These are phyloP conservation scores for Hipparchia sbordonii DNA, from an alignment of 2,888 invertebrate species.

Conservation along the genomic window DNA sequence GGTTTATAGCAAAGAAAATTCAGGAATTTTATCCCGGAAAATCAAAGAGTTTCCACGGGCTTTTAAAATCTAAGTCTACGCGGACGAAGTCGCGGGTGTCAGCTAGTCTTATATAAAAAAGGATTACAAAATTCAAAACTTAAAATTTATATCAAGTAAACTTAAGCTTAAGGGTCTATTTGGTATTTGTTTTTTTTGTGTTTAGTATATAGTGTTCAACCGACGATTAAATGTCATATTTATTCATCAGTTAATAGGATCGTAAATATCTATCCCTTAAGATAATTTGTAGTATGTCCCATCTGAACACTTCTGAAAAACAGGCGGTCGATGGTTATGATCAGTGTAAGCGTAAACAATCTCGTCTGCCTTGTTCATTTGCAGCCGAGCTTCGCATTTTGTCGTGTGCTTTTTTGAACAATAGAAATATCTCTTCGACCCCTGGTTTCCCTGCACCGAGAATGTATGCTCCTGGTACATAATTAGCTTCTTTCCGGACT, in stretches of 20 bases:
- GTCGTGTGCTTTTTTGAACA: conserved; percentile 39
- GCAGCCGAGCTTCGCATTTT: conserved; percentile 40
- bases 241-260: not conserved
- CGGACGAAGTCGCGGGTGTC: too few relatives aligned
- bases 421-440: conserved; percentile 35
- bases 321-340: conserved; percentile 32
- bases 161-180: too few relatives aligned
- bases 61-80: too few relatives aligned
- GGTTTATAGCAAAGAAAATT: too few relatives aligned
- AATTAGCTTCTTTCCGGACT: conserved; percentile 31
- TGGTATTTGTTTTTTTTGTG: too few relatives aligned
- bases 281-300: conserved; percentile 30
- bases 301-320: conserved; percentile 29
- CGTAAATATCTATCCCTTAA: not conserved
- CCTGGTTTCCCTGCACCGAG: conserved; percentile 38
- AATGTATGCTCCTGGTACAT: conserved; percentile 42
- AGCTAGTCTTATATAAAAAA: conserved; percentile 23
- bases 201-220: too few relatives aligned
- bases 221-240: not conserved
- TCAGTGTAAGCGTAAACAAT: conserved; percentile 24
- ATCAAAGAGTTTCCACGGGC: too few relatives aligned
- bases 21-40: too few relatives aligned
- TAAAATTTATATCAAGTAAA: not conserved
- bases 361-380: conserved; percentile 31
- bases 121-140: not conserved